A percentile compares a stretch with the other conserved stretches of the same genome.
These are phyloP conservation scores for Lagodon rhomboides DNA, from an alignment of 2,797 vertebrate genomes.

Conservation along the genomic window DNA sequence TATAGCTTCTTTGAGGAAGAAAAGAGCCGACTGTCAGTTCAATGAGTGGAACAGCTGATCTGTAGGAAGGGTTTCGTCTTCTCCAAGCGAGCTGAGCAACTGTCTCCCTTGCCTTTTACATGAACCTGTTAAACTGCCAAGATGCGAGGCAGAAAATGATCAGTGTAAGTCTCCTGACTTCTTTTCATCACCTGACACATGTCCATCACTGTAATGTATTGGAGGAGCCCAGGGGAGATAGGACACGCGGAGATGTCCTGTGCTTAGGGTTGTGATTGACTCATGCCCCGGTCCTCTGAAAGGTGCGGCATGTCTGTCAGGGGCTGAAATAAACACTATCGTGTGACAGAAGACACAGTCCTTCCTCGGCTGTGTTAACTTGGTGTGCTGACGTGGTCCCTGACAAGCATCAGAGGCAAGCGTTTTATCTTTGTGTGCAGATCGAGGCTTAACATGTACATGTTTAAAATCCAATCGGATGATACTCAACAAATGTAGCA, in stretches of 20 bases:
- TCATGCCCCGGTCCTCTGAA: constrained; percentile 50
- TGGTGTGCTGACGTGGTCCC: neutral
- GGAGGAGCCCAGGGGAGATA: constrained; percentile 51
- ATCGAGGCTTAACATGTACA: constrained; percentile 39
- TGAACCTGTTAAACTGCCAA: constrained; percentile 63
- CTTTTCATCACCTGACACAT: constrained; percentile 67
- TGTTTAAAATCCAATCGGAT: constrained; percentile 26
- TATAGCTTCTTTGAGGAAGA: constrained; percentile 62
- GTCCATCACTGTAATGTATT: constrained; percentile 74
- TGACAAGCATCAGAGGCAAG: constrained; percentile 41
- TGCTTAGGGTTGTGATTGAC: constrained; percentile 73
- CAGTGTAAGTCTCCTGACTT: constrained; percentile 65
- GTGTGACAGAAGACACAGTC: constrained; percentile 25
- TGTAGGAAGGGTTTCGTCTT: constrained; percentile 73
- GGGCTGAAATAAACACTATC: constrained; percentile 2
- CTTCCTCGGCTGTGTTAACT: constrained; percentile 29
- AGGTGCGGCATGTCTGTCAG: constrained; percentile 55
- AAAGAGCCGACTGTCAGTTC: constrained; percentile 63
- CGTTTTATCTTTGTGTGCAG: constrained; percentile 53
- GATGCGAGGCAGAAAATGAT: constrained; percentile 68
- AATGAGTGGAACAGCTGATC: constrained; percentile 75
- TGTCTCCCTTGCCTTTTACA: constrained; percentile 62
- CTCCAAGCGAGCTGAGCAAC: constrained; percentile 62
- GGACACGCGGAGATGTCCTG: constrained; percentile 58
- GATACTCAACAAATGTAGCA: too few species aligned